Evolutionary conservation across 1,140 invertebrate genomes (phyloP).

Genomic region (Mercenaria mercenaria): DNA sequence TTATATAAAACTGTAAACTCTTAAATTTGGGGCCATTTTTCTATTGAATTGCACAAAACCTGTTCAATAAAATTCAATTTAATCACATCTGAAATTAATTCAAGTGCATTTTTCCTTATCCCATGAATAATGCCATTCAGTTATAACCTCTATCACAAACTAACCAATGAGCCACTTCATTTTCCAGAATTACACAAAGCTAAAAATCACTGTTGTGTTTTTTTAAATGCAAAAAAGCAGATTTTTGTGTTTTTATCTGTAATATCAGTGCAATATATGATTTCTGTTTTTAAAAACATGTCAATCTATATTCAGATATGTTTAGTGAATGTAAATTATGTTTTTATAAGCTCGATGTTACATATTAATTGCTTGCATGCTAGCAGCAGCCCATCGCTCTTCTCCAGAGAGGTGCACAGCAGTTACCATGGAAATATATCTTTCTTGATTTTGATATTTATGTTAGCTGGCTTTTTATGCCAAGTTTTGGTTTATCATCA

Average conservation of each 20-base stretch:
- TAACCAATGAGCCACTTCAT: slow-evolving; percentile 27
- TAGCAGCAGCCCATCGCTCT: slow-evolving; percentile 53
- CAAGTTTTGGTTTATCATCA: slow-evolving; percentile 85
- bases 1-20: too few species aligned
- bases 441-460: neutral
- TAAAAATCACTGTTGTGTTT: too few species aligned
- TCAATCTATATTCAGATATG: too few species aligned
- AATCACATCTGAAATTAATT: neutral
- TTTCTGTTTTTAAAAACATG: too few species aligned
- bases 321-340: neutral
- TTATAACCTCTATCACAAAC: neutral
- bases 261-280: too few species aligned
- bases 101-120: neutral
- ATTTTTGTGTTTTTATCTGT: too few species aligned
- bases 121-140: neutral
- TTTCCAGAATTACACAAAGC: neutral
- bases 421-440: neutral
- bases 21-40: neutral
- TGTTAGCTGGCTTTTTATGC: slow-evolving; percentile 59
- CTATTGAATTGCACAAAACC: neutral
- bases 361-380: slow-evolving; percentile 50
- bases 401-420: neutral
- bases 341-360: neutral
- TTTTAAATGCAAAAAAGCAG: too few species aligned
- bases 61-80: neutral